Base-by-base conservation (phyloP, 2,888 invertebrate genomes). In the Eumerus sabulonum region DNA sequence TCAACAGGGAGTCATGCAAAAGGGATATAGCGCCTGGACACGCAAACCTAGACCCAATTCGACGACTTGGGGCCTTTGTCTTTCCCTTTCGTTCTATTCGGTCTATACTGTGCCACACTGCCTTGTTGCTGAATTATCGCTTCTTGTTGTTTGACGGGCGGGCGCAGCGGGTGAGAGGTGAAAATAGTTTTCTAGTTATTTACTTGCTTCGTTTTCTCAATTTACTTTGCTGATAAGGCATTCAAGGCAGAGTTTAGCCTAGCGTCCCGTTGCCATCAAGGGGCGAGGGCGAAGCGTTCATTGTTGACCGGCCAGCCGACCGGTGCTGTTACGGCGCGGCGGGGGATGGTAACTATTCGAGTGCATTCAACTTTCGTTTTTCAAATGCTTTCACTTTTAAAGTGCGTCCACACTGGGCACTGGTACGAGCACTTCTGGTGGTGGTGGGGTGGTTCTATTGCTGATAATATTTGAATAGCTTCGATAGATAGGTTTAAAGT, bases 21-120 rank as follows among this genome's bases (percentile, higher is more conserved):
- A 59, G 48, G 57, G 51, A 54, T 42, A 40, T 53, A 16, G 18
- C 38, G 60, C 48, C 48, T 63, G 63, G 73, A 73, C 77, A 77
- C 67, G 77, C 77, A 73, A 77, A 79, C 79, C 79, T 79, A 79
- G 79, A 79, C 79, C 79, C 74, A 53, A 51, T 68, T 77, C 57
- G 18, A n/a, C 38, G 36, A 27, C 16, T 27, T 1, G 50, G n/a
- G 19, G 13, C 45, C 19, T 45, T 5, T 3, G n/a, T 12, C 0
- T 38, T 14, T 11, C 16, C 17, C 51, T 27, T 27, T 27, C 27
- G 27, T 27, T 27, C 27, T 27, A 27, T 7, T 7, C 27, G 7
- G 2, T 27, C 27, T 27, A 27, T 27, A 7, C 27, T 27, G 27
- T 7, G 27, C 27, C 27, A 27, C 27, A 7, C 27, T 42, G n/a